A percentile compares a stretch with the other conserved stretches of the same genome.
Conservation (phyloP, 2,888 invertebrate genomes). For the Agapetus fuscipes region DNA sequence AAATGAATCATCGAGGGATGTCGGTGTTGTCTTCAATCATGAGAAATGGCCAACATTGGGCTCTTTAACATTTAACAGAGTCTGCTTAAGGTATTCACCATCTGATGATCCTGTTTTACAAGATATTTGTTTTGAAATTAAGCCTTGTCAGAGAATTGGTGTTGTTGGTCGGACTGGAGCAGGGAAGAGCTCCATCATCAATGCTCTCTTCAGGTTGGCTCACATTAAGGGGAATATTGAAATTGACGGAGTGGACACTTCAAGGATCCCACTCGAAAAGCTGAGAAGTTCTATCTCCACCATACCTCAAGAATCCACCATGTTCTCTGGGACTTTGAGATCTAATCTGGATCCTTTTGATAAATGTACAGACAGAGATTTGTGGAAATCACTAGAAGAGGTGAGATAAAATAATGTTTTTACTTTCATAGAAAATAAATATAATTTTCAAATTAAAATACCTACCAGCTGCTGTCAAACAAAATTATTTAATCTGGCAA, state of each 20-base stretch:
- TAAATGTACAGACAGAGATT: constrained; percentile 57
- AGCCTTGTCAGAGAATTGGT: constrained; percentile 51
- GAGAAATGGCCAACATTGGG: no score
- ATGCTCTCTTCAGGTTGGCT: constrained; percentile 59
- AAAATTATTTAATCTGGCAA: no score
- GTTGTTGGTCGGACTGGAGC: constrained; percentile 59
- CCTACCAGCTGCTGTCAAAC: no score
- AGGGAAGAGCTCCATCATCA: constrained; percentile 59
- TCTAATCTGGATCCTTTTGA: constrained; percentile 73
- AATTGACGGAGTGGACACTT: constrained; percentile 57
- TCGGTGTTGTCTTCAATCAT: no score
- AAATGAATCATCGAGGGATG: no score
- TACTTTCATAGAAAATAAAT: no score
- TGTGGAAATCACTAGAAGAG: constrained; percentile 71
- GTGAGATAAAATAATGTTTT: no score
- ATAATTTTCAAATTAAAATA: no score
- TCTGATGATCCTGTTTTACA: constrained; percentile 45
- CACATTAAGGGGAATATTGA: constrained; percentile 54
- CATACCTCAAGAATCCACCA: constrained; percentile 67
- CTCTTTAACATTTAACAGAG: constrained; percentile 37
- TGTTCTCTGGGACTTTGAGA: constrained; percentile 77
- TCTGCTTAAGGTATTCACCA: constrained; percentile 44
- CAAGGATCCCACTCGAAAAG: constrained; percentile 47
- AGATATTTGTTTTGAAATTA: constrained; percentile 37
- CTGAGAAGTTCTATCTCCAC: constrained; percentile 53